Evolutionary conservation across 1,140 invertebrate genomes (phyloP), one percentile per base, ranked within the genome.

Genomic region (Anastrepha obliqua): DNA sequence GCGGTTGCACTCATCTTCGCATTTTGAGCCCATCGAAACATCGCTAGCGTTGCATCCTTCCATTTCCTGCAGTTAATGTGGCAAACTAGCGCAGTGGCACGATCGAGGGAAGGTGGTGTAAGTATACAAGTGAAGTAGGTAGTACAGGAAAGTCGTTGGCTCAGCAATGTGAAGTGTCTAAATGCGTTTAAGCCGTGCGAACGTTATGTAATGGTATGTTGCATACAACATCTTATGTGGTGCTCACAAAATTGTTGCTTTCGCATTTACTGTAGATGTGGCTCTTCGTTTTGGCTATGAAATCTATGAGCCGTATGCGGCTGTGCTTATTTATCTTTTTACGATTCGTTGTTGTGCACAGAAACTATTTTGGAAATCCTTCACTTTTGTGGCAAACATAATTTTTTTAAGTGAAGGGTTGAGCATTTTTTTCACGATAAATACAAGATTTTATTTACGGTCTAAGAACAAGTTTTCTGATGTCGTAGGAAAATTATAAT

Each of bases 131-230:
- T 3, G 74, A 20, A 42, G 47, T 13, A 55, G 29, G 29, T 29
- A 29, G 29, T 29, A 29, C 29, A 29, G 15, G 15, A 47, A 17
- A 4, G 64, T 65, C 17, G 51, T 81, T 55, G 47, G 47, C 74
- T 55, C 74, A 81, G 47, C 51, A 81, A 20, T 81, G 9, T 29
- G 39, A 81, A 51, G 74, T 81, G 51, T 81, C 74, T 81, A 51
- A 81, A 13, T 81, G 15, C 13, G n/a, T 81, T 51, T 81, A 81
- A 81, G 74, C 74, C 47, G 74, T 8, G 17, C 47, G 15, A 15
- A n/a, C n/a, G 20, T 51, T 58, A 9, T 58, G 11, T 81, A 17
- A 42, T 9, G 74, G 74, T n/a, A 29, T 81, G 51, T 81, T 55
- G 9, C 29, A 42, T 81, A 47, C 7, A 81, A 47, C 7, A 81